Evolutionary conservation across 2,888 invertebrate species (phyloP).

Genomic region (Zaprionus lineosus): DNA sequence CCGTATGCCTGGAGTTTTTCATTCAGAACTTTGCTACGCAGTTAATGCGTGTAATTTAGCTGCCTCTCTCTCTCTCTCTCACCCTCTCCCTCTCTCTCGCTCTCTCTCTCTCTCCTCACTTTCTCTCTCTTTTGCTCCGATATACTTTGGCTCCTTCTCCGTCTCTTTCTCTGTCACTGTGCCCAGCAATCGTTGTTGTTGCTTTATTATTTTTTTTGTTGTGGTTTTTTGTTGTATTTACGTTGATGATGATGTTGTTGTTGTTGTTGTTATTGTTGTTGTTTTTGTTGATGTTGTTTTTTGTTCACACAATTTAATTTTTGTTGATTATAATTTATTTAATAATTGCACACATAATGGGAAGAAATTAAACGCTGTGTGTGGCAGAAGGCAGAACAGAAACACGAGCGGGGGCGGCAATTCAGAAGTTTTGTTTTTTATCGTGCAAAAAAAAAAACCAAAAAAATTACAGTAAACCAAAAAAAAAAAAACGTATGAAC

Average conservation of each 20-base stretch:
- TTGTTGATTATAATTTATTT: constrained; percentile 51
- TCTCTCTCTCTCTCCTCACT: constrained; percentile 3
- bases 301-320: constrained; percentile 67
- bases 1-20: constrained; percentile 53
- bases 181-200: too few species aligned
- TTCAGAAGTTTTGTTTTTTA: constrained; percentile 4
- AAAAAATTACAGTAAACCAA: too few species aligned
- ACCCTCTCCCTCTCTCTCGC: not conserved
- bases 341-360: constrained; percentile 72
- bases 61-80: constrained; percentile 24
- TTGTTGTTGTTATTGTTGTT: constrained; percentile 35
- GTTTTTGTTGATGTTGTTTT: constrained; percentile 32
- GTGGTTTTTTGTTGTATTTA: constrained; percentile 48
- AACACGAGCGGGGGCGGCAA: constrained; percentile 31
- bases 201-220: constrained; percentile 27
- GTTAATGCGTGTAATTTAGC: constrained; percentile 69
- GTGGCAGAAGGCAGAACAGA: constrained; percentile 4
- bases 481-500: too few species aligned
- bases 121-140: constrained; percentile 9
- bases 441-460: too few species aligned
- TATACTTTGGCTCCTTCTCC: too few species aligned
- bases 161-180: not conserved
- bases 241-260: constrained; percentile 27
- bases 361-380: constrained; percentile 59
- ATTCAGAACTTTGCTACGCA: constrained; percentile 75